Base-by-base conservation (phyloP, 2,888 invertebrate genomes). In the Caenorhabditis sp. region DNA sequence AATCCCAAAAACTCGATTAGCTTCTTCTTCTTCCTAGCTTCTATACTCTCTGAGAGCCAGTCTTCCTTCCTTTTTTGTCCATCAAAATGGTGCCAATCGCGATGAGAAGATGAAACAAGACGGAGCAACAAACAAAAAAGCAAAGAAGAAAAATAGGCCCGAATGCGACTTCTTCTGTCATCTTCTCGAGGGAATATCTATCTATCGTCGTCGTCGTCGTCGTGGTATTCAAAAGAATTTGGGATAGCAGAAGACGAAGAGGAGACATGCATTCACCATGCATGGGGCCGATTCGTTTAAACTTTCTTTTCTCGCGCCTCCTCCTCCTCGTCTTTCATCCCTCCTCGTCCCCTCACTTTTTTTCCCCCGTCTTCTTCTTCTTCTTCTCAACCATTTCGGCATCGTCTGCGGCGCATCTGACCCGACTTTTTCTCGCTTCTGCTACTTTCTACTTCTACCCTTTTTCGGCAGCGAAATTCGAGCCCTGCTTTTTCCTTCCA, bases 121-220 rank as follows among this genome's bases (percentile, higher is more conserved):
- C 26, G 31, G 64, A 74, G 73, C 54, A 63, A 75, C 74, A 75
- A 75, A 75, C 66, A 73, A 73, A 61, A 64, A 66, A 64, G 56
- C 49, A 63, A 72, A 59, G 63, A 47, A 68, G 63, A 49, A 49
- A 58, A 58, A 58, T 58, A 58, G 58, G 47, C 58, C n/a, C n/a
- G 49, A 59, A 47, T 58, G 64, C 51, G 80, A 58, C 80, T 72
- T 64, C 51, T 19, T 64, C 64, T 35, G 68, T 54, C 68, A 24
- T 54, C 74, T 64, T 56, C 77, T 77, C 76, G 28, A 69, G 76
- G 76, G 76, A 76, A 76, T 76, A 76, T 76, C 76, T 59, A 44
- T 74, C 63, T 38, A 19, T 47, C 47, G 47, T 47, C 24, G 24
- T 26, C 24, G 19, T 51, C 51, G 19, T 22, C 41, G 24, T 28